These are phyloP conservation scores for Leptinotarsa lineolata DNA, from an alignment of 1,140 invertebrate species.

Conservation along the genomic window DNA sequence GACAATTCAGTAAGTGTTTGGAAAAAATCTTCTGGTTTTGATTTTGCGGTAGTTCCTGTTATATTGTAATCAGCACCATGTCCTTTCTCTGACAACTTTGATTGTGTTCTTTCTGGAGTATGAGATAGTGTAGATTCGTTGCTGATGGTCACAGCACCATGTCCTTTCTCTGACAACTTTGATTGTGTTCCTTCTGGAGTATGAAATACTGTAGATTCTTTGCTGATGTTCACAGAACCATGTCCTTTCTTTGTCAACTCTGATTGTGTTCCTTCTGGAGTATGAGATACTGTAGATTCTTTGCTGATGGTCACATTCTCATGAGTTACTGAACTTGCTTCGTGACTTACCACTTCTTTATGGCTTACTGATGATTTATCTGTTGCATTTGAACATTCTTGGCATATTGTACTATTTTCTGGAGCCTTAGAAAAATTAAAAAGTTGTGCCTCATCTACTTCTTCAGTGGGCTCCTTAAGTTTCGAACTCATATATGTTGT, in stretches of 20 bases:
- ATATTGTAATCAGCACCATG: no score
- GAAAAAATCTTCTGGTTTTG: not conserved
- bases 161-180: not conserved
- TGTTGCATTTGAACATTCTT: not conserved
- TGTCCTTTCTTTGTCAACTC: not conserved
- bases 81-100: not conserved
- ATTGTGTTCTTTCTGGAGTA: not conserved
- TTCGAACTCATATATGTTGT: not conserved
- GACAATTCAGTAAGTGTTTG: not conserved
- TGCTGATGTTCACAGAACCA: no score
- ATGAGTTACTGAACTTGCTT: not conserved
- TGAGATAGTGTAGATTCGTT: not conserved
- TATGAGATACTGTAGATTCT: not conserved
- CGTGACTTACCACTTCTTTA: not conserved
- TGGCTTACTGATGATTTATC: not conserved
- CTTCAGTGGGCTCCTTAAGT: not conserved
- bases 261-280: not conserved
- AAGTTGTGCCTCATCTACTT: constrained; percentile 5
- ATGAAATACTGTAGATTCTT: not conserved
- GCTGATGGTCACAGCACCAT: no score
- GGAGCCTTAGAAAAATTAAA: not conserved
- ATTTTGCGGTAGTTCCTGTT: not conserved
- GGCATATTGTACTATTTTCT: constrained; percentile 5
- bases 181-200: not conserved
- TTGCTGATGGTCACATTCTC: not conserved